A percentile compares a stretch with the other conserved stretches of the same genome.
These are phyloP conservation scores for Lepidocyrtinus sp. DNA, from an alignment of 2,888 invertebrate genomes.

Conservation along the genomic window DNA sequence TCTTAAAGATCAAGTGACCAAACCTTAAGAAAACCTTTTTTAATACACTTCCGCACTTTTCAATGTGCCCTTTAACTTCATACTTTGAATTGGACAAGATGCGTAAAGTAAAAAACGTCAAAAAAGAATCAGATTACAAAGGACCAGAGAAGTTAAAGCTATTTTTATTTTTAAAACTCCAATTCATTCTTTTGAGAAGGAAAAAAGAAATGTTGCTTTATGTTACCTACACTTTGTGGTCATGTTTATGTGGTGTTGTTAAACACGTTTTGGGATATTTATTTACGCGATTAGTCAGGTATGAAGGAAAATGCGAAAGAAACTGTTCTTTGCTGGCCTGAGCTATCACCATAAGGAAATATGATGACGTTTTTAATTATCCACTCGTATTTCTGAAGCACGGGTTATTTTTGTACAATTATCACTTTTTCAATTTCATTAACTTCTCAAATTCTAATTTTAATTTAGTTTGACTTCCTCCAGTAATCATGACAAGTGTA, in stretches of 20 bases:
- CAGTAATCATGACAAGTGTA: too few relatives aligned
- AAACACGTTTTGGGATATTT: neutral
- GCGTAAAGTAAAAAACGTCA: neutral
- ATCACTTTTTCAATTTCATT: too few relatives aligned
- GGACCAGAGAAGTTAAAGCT: too few relatives aligned
- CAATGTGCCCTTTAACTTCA: neutral
- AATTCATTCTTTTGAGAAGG: too few relatives aligned
- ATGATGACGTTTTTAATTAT: too few relatives aligned
- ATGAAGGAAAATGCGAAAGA: too few relatives aligned
- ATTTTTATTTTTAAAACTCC: neutral
- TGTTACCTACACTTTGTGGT: neutral
- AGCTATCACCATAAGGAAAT: too few relatives aligned
- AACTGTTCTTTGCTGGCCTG: too few relatives aligned
- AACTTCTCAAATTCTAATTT: too few relatives aligned
- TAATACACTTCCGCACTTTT: neutral
- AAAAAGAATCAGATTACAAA: neutral
- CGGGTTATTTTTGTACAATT: too few relatives aligned
- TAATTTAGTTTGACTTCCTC: constrained; percentile 9
- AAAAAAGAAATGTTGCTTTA: neutral
- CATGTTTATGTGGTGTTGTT: neutral
- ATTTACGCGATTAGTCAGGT: neutral
- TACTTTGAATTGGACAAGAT: neutral
- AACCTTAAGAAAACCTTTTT: neutral
- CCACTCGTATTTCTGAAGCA: too few relatives aligned
- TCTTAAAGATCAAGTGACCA: neutral